phyloP scores from a whole-genome alignment of 2,888 invertebrate genomes.

The Amphipyra tragopoginis region DNA sequence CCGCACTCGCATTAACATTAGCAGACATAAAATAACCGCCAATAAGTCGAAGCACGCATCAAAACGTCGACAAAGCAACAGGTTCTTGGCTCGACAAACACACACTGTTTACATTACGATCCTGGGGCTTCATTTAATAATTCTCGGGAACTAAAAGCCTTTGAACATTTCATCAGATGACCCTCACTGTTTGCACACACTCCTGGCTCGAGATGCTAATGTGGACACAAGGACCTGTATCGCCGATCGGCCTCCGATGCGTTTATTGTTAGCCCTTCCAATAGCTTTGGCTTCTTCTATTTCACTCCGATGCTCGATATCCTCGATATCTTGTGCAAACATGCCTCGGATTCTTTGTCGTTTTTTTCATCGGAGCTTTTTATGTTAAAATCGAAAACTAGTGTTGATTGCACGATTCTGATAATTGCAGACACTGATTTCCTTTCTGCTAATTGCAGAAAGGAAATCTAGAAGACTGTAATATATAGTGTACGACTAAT shows the following conservation, averaged over 20 bases:
- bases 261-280: slow-evolving; percentile 85
- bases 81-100: slow-evolving; percentile 88
- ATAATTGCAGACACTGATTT: too few species aligned
- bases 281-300: slow-evolving; percentile 83
- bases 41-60: slow-evolving; percentile 87
- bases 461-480: too few species aligned
- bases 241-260: slow-evolving; percentile 87
- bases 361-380: slow-evolving; percentile 52
- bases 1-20: slow-evolving; percentile 85
- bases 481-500: slow-evolving; percentile 1
- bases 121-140: slow-evolving; percentile 90
- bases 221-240: slow-evolving; percentile 90
- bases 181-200: slow-evolving; percentile 89
- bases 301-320: slow-evolving; percentile 80
- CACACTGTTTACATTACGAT: slow-evolving; percentile 88
- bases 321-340: slow-evolving; percentile 79
- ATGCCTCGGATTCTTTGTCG: slow-evolving; percentile 62
- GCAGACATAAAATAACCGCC: slow-evolving; percentile 88
- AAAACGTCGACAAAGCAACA: slow-evolving; percentile 88
- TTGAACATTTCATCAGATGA: slow-evolving; percentile 90
- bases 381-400: slow-evolving; percentile 17
- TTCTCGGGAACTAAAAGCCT: slow-evolving; percentile 90
- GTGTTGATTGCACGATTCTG: slow-evolving; percentile 13
- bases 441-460: slow-evolving; percentile 17
- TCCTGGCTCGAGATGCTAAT: slow-evolving; percentile 89